Evolutionary conservation across 2,797 vertebrate genomes (phyloP).

Genomic region (Schizopygopsis pylzovi): DNA sequence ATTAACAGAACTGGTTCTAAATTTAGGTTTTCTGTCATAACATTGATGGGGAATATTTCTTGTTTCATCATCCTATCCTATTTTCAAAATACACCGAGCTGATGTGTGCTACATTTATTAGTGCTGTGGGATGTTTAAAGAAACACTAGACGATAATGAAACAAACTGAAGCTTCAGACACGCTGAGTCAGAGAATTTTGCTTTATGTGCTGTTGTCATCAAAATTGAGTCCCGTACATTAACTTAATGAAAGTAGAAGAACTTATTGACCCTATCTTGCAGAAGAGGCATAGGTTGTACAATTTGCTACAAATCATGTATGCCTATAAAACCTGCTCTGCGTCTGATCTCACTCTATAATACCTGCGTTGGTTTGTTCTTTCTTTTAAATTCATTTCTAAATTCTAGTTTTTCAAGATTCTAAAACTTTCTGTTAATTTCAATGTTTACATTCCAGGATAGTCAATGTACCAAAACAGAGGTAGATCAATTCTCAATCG

Average conservation of each 20-base stretch:
- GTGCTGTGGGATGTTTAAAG: slow-evolving; percentile 1
- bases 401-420: not conserved
- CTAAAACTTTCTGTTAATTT: not conserved
- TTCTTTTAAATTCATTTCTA: not conserved
- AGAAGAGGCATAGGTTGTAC: not conserved
- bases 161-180: slow-evolving; percentile 33
- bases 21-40: not conserved
- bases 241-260: slow-evolving; percentile 55
- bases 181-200: slow-evolving; percentile 44
- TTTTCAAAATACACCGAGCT: not conserved
- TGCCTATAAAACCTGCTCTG: slow-evolving; percentile 2
- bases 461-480: not conserved
- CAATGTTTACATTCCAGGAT: not conserved
- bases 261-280: slow-evolving; percentile 20
- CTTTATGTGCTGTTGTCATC: slow-evolving; percentile 36
- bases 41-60: not conserved
- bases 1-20: not conserved
- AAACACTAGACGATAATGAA: slow-evolving; percentile 46
- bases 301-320: slow-evolving; percentile 13
- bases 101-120: slow-evolving; percentile 8
- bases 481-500: slow-evolving; percentile 25
- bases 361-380: too few relatives aligned
- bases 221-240: slow-evolving; percentile 52
- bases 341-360: not conserved
- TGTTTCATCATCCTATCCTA: not conserved